phyloP scores from a whole-genome alignment of 2,797 vertebrate genomes.

The Ctenopoma kingsleyae region DNA sequence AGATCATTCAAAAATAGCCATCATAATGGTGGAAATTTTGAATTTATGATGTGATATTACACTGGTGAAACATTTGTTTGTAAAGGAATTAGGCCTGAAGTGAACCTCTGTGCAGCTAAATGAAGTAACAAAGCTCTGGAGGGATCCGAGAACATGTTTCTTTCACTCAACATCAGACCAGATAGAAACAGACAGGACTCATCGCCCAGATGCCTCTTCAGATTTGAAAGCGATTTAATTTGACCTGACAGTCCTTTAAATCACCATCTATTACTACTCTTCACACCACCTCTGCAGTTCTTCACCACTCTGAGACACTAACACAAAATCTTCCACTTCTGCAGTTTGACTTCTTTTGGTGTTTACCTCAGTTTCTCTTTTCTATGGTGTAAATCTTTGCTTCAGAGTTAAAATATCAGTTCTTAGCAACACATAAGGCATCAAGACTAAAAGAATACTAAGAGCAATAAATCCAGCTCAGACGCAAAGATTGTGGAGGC shows the following conservation, averaged over 20 bases:
- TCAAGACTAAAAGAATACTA: neutral
- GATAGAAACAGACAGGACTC: slow-evolving; percentile 61
- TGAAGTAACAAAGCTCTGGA: slow-evolving; percentile 29
- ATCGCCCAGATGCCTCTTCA: slow-evolving; percentile 46
- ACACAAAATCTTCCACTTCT: neutral
- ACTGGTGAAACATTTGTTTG: slow-evolving; percentile 30
- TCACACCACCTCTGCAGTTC: slow-evolving; percentile 16
- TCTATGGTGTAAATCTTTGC: neutral
- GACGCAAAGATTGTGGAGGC: slow-evolving; percentile 3
- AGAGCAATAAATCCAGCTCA: slow-evolving; percentile 5
- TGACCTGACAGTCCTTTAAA: slow-evolving; percentile 54
- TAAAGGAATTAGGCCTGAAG: slow-evolving; percentile 14
- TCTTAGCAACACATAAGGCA: neutral
- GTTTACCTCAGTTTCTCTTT: slow-evolving; percentile 9
- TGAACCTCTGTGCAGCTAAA: slow-evolving; percentile 23
- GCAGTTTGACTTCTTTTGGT: slow-evolving; percentile 21
- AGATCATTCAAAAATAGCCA: slow-evolving; percentile 53
- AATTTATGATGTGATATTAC: slow-evolving; percentile 42
- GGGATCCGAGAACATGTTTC: slow-evolving; percentile 7
- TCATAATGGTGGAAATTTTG: slow-evolving; percentile 25
- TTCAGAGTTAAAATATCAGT: too few species aligned
- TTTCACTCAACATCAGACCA: slow-evolving; percentile 54
- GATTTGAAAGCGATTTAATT: slow-evolving; percentile 59
- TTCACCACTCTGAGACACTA: slow-evolving; percentile 8
- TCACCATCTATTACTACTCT: slow-evolving; percentile 49